A percentile compares a stretch with the other conserved stretches of the same genome.
Evolutionary conservation across 2,113 vertebrate species (phyloP).

Genomic region (Muntiacus muntjak): DNA sequence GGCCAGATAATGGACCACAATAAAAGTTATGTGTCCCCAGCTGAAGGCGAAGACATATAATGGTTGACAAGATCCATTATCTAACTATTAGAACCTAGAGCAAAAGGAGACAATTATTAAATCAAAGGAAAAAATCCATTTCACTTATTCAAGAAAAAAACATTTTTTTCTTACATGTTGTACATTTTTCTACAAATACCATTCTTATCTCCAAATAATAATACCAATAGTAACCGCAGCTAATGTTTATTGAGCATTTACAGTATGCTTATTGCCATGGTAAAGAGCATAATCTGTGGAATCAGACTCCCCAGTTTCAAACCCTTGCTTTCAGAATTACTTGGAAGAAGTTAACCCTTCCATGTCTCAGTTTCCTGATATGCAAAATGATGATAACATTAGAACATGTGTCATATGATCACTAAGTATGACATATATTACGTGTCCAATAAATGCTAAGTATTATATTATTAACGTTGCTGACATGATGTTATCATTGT

Average conservation of each 20-base stretch:
- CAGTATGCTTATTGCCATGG: background rate
- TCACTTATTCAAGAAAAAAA: constrained; percentile 55
- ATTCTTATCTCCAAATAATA: background rate
- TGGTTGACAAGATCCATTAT: constrained; percentile 64
- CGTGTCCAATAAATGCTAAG: background rate
- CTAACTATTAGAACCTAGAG: constrained; percentile 57
- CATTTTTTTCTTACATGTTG: background rate
- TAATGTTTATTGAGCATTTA: background rate
- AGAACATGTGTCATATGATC: background rate
- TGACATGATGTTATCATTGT: background rate
- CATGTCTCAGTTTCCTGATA: background rate
- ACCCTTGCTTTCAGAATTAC: background rate
- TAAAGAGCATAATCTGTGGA: background rate
- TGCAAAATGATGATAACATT: background rate
- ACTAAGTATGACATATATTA: background rate
- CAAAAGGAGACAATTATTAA: constrained; percentile 60
- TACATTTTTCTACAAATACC: constrained; percentile 4
- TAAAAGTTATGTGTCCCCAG: constrained; percentile 73
- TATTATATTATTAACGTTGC: background rate
- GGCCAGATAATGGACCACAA: constrained; percentile 59
- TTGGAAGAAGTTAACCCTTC: background rate
- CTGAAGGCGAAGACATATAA: constrained; percentile 54
- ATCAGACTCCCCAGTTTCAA: background rate
- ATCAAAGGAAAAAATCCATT: constrained; percentile 39
- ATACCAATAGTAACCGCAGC: background rate